These are phyloP conservation scores for Ferrisia virgata DNA, from an alignment of 2,888 invertebrate species.

Conservation along the genomic window DNA sequence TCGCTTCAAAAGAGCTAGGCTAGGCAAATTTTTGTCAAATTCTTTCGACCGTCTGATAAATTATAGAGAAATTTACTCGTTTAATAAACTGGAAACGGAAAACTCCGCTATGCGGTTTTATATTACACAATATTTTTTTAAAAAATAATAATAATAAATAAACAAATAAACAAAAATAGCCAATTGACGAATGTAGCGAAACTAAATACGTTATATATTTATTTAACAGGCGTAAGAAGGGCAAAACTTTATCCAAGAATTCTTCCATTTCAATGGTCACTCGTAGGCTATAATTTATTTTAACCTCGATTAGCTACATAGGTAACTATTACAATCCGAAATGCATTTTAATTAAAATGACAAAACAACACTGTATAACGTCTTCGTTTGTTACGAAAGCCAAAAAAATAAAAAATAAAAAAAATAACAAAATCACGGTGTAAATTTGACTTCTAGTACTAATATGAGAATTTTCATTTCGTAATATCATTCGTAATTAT, in stretches of 20 bases:
- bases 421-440: background rate
- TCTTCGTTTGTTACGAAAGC: background rate
- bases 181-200: background rate
- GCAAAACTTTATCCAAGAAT: background rate
- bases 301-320: background rate
- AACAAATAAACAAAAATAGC: too few relatives aligned
- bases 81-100: conserved; percentile 26
- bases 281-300: background rate
- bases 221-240: background rate
- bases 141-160: too few relatives aligned
- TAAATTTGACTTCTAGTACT: background rate
- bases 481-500: background rate
- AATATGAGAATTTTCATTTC: background rate
- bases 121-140: background rate
- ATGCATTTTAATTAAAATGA: background rate
- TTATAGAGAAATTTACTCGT: conserved; percentile 28
- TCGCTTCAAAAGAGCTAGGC: background rate
- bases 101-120: background rate
- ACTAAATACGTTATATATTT: conserved; percentile 5
- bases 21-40: conserved; percentile 2
- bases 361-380: background rate
- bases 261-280: background rate
- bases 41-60: conserved; percentile 17
- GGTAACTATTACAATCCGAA: background rate
- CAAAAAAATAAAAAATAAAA: background rate